Evolutionary conservation across 1,140 invertebrate genomes (phyloP).

Genomic region (Adelges cooleyi): DNA sequence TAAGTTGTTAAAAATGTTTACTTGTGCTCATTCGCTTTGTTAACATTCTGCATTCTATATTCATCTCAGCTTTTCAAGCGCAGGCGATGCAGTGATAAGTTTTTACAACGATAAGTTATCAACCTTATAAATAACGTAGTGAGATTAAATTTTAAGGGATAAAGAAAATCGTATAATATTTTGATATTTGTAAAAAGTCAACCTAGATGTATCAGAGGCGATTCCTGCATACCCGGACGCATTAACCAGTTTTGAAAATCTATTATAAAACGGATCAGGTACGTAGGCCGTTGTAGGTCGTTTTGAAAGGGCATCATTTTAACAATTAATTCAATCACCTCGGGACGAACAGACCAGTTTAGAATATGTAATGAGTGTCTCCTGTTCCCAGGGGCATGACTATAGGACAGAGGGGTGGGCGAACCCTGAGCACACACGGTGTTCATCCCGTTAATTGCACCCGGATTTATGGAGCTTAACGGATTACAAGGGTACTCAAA

Average conservation of each 20-base stretch:
- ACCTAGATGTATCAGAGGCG: no score
- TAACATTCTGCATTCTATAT: no score
- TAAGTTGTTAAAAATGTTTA: no score
- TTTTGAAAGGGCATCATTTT: constrained; percentile 13
- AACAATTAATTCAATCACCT: constrained; percentile 22
- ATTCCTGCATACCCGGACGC: no score
- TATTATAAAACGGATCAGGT: constrained; percentile 15
- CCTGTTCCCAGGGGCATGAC: background rate
- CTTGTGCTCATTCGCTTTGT: no score
- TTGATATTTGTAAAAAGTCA: no score
- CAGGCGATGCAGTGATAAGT: no score
- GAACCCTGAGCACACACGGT: background rate
- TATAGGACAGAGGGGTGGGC: background rate
- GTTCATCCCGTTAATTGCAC: constrained; percentile 24
- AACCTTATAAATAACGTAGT: no score
- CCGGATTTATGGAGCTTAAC: constrained; percentile 23
- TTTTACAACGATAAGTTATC: no score
- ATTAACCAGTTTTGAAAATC: constrained; percentile 1
- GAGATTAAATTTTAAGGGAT: no score
- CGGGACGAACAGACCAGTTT: background rate
- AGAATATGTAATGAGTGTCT: constrained; percentile 15
- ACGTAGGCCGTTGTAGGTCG: constrained; percentile 6
- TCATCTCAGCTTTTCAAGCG: no score
- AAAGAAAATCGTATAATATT: no score
- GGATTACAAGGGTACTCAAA: constrained; percentile 18